Evolutionary conservation across 2,797 vertebrate genomes (phyloP).

Genomic region (Sandelia bainsii): DNA sequence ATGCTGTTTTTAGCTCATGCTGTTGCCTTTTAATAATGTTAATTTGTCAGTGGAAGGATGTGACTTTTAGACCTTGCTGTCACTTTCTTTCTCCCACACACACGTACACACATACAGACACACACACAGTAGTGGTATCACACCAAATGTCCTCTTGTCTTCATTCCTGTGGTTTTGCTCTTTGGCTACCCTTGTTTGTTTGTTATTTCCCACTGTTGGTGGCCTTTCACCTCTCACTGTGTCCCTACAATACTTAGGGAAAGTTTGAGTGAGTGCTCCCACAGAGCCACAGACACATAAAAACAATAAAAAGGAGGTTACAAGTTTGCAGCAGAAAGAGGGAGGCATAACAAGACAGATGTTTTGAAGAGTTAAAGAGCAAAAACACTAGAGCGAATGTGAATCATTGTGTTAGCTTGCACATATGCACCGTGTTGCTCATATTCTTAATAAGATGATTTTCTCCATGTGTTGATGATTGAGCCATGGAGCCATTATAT

Average conservation of each 20-base stretch:
- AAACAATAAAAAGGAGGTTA: neutral
- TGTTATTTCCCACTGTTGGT: constrained; percentile 40
- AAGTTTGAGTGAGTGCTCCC: constrained; percentile 24
- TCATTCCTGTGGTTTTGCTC: constrained; percentile 32
- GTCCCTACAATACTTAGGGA: constrained; percentile 12
- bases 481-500: neutral
- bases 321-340: neutral
- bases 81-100: constrained; percentile 8
- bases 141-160: constrained; percentile 6
- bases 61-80: constrained; percentile 20
- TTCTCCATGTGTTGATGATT: neutral
- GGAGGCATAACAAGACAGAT: neutral
- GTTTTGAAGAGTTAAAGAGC: neutral
- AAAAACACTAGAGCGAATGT: neutral
- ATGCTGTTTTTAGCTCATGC: constrained; percentile 27
- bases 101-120: neutral
- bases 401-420: neutral
- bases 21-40: constrained; percentile 31
- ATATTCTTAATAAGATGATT: neutral
- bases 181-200: constrained; percentile 43
- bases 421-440: no score
- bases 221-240: constrained; percentile 44
- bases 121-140: neutral
- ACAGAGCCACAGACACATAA: constrained; percentile 6
- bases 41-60: constrained; percentile 29